Percentiles rank a stretch among this genome's conserved stretches.
phyloP scores from a whole-genome alignment of 2,797 vertebrate species.

The Gallirallus australis region DNA sequence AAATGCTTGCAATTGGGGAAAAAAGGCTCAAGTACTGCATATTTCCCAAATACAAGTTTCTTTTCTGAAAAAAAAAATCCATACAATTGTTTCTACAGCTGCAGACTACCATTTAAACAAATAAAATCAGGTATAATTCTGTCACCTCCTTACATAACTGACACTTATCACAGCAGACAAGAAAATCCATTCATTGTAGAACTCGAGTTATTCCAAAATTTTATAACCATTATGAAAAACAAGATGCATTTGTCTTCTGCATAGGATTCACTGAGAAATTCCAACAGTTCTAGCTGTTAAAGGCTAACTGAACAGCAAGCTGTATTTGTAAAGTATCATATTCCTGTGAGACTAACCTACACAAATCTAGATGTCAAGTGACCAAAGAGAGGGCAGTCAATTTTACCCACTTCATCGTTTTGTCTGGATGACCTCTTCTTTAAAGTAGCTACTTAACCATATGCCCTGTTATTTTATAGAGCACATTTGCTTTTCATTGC shows the following conservation, averaged over 20 bases:
- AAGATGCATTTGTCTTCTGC: not conserved
- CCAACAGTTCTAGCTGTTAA: not conserved
- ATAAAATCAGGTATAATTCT: not conserved
- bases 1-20: not conserved
- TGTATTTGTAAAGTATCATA: not conserved
- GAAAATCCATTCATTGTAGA: not conserved
- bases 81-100: not conserved
- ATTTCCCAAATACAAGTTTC: not conserved
- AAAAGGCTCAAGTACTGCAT: not conserved
- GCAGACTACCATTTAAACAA: not conserved
- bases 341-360: not conserved
- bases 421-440: not conserved
- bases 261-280: not conserved
- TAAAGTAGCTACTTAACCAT: not conserved
- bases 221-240: not conserved
- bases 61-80: not conserved
- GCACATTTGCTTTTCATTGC: not conserved
- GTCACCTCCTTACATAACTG: not conserved
- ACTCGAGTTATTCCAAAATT: not conserved
- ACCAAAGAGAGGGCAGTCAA: not conserved
- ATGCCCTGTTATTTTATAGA: not conserved
- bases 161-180: not conserved
- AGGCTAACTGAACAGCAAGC: not conserved
- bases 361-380: not conserved
- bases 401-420: not conserved